Evolutionary conservation across 1,140 invertebrate species (phyloP).

Genomic region (Drosophila ercepeae): DNA sequence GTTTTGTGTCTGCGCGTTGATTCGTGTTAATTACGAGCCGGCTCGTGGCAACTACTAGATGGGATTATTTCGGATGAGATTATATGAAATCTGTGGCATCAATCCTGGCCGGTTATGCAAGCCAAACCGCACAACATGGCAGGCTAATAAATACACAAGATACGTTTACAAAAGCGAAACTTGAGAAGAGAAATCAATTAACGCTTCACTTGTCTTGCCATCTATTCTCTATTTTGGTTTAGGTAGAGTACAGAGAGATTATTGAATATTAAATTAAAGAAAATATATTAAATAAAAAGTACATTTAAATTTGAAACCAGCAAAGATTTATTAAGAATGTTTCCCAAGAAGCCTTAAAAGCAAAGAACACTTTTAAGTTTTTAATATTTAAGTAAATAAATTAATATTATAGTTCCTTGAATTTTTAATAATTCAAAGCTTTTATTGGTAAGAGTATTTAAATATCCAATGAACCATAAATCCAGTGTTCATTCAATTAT

Average conservation of each 20-base stretch:
- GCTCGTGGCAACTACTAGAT: slow-evolving; percentile 40
- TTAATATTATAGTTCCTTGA: not conserved
- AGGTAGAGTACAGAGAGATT: not conserved
- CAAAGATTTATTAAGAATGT: too few relatives aligned
- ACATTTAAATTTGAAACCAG: too few relatives aligned
- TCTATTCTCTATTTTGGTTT: slow-evolving; percentile 27
- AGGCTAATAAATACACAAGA: slow-evolving; percentile 20
- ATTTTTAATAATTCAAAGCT: not conserved
- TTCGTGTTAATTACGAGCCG: slow-evolving; percentile 68
- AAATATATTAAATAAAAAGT: too few relatives aligned
- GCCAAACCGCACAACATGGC: slow-evolving; percentile 42
- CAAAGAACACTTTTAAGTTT: too few relatives aligned
- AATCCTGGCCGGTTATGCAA: slow-evolving; percentile 53
- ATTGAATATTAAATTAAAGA: not conserved
- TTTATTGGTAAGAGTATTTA: not conserved
- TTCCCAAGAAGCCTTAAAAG: too few relatives aligned
- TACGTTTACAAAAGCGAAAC: slow-evolving; percentile 1
- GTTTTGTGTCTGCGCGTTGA: slow-evolving; percentile 63
- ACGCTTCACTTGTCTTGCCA: slow-evolving; percentile 52
- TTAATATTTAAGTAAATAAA: not conserved
- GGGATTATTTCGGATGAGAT: slow-evolving; percentile 60
- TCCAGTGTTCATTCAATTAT: slow-evolving; percentile 25
- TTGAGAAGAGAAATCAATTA: slow-evolving; percentile 67
- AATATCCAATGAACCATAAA: not conserved
- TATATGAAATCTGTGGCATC: slow-evolving; percentile 68